These are phyloP conservation scores for Tachina grossa DNA, from an alignment of 2,888 invertebrate genomes.

Conservation along the genomic window DNA sequence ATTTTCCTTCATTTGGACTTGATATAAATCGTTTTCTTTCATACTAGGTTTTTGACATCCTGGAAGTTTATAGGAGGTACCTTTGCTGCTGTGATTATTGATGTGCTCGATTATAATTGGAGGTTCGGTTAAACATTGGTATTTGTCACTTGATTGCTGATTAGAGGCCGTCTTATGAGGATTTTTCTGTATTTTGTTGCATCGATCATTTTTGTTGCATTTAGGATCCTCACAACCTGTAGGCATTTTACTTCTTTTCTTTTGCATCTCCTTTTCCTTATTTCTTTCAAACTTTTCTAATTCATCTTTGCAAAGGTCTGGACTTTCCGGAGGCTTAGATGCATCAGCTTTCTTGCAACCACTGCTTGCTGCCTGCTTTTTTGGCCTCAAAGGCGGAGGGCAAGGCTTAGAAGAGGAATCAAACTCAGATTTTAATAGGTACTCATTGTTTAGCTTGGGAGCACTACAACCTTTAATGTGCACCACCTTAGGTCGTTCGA, in stretches of 20 bases:
- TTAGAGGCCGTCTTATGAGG: conserved; percentile 16
- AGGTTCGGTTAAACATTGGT: too few species aligned
- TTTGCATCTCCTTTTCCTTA: neutral
- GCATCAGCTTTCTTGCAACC: conserved; percentile 37
- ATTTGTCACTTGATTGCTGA: neutral
- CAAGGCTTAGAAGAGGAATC: neutral
- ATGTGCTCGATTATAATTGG: neutral
- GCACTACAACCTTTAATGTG: conserved; percentile 29
- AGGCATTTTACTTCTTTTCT: conserved; percentile 21
- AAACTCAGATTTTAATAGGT: neutral
- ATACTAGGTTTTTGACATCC: conserved; percentile 15
- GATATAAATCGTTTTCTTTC: conserved; percentile 17
- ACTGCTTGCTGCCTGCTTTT: neutral
- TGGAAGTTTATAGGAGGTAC: conserved; percentile 23
- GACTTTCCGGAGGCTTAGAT: neutral
- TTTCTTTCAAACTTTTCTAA: conserved; percentile 12
- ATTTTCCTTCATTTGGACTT: conserved; percentile 13
- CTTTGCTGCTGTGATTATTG: neutral
- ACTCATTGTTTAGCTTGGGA: neutral
- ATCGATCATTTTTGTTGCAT: conserved; percentile 44
- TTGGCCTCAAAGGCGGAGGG: neutral
- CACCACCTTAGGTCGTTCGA: conserved; percentile 10
- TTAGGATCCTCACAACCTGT: conserved; percentile 48
- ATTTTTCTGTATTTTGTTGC: neutral
- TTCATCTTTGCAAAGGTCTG: conserved; percentile 38